Base-by-base conservation (phyloP, 2,888 invertebrate genomes). In the Diloba caeruleocephala region DNA sequence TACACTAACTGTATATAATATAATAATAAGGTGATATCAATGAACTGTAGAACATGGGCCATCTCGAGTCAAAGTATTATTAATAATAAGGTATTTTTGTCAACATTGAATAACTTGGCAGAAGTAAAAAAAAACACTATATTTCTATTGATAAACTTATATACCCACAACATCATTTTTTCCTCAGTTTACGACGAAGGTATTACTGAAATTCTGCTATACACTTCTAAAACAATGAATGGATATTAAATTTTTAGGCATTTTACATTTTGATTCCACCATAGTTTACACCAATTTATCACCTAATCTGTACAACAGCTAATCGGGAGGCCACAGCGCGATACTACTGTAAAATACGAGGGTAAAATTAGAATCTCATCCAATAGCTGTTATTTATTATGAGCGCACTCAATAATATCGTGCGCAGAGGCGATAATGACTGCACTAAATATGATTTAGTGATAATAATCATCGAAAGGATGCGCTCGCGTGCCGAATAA, bases 401-500 rank as follows among this genome's bases (percentile, higher is more conserved):
- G 76, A 72, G 68, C 71, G 78, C 76, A 72, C 74, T 72, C 72
- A 72, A 72, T 72, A 72, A 74, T 72, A 72, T 71, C 71, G 71
- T 70, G 77, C 67, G 56, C 62, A 51, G 67, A 62, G 69, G 67
- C 76, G 83, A 83, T 88, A 89, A 88, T 87, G 87, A 88, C 86
- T 81, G 81, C 84, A 79, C 82, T 88, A 85, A 86, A 86, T 84
- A 82, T 88, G 87, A 87, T 87, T 87, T 84, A 86, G 82, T 76
- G 78, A 74, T 77, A 79, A 79, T 80, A 82, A 84, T 87, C 82
- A 78, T 56, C 37, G 66, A 71, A 79, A 78, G 76, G 79, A 76
- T 74, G 78, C 69, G 66, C 65, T 62, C 60, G 69, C 71, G 71
- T 71, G 74, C 57, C 61, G 68, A 49, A 74, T 74, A 64, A 74